Percentiles rank a stretch among this genome's conserved stretches.
phyloP scores from a whole-genome alignment of 2,888 invertebrate genomes.

The Rhagium mordax region DNA sequence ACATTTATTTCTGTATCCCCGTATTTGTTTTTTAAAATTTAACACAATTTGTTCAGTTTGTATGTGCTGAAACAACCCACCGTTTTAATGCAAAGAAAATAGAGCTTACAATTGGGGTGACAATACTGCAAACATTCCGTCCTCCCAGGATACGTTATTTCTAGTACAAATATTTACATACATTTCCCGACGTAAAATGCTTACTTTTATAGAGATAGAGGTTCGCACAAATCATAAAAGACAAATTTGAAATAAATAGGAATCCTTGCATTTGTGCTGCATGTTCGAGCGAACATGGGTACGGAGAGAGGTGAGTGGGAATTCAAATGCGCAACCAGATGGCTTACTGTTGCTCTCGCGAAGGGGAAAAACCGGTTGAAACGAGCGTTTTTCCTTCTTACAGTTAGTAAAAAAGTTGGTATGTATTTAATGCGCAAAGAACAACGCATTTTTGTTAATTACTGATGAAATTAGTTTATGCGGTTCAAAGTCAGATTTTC shows the following conservation, averaged over 20 bases:
- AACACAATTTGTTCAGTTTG: not conserved
- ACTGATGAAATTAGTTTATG: too few species aligned
- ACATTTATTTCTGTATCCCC: not conserved
- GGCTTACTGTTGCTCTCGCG: not conserved
- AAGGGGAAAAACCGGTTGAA: too few species aligned
- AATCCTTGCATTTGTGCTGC: not conserved
- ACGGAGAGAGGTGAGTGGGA: not conserved
- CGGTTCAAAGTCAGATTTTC: too few species aligned
- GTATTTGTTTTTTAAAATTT: not conserved
- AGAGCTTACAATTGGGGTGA: conserved; percentile 14
- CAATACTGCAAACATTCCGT: conserved; percentile 22
- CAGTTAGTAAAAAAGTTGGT: too few species aligned
- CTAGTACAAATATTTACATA: conserved; percentile 26
- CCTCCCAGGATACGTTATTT: conserved; percentile 14
- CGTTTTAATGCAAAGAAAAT: conserved; percentile 32
- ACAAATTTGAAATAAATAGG: conserved; percentile 7
- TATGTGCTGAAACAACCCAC: not conserved
- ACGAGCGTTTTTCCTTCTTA: too few species aligned
- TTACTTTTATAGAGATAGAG: not conserved
- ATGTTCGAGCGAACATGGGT: not conserved
- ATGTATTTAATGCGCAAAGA: too few species aligned
- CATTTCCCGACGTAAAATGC: conserved; percentile 5
- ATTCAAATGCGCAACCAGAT: not conserved
- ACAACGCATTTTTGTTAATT: too few species aligned
- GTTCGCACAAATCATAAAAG: conserved; percentile 3